These are phyloP conservation scores for Caenorhabditis zanzibari DNA, from an alignment of 2,888 invertebrate species.

Conservation along the genomic window DNA sequence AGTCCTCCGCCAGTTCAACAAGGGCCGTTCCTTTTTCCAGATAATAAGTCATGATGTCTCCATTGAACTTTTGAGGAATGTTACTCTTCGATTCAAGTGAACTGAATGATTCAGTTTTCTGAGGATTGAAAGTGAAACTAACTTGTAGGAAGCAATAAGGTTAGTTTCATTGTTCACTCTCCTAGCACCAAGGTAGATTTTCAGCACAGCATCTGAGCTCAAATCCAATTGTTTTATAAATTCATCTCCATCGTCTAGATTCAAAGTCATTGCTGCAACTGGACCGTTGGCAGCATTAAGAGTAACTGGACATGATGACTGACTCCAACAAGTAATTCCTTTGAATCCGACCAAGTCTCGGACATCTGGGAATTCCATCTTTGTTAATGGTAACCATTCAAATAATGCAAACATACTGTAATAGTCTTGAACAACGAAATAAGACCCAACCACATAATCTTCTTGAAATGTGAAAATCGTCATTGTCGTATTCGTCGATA, in stretches of 20 bases:
- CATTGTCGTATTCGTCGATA: conserved; percentile 18
- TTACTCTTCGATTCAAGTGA: conserved; percentile 11
- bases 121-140: not conserved
- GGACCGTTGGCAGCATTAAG: conserved; percentile 44
- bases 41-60: conserved; percentile 38
- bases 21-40: conserved; percentile 44
- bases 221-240: conserved; percentile 44
- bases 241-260: conserved; percentile 34
- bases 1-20: conserved; percentile 43
- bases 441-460: conserved; percentile 27
- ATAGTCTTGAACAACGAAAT: conserved; percentile 39
- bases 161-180: conserved; percentile 36
- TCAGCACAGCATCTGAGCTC: conserved; percentile 32
- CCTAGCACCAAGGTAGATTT: conserved; percentile 46
- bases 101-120: conserved; percentile 12
- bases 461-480: conserved; percentile 53
- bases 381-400: not conserved
- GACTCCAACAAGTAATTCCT: conserved; percentile 50
- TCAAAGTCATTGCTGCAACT: conserved; percentile 45
- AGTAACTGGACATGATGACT: conserved; percentile 45
- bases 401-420: conserved; percentile 19
- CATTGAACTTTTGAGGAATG: conserved; percentile 54
- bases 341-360: not conserved
- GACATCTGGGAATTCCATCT: conserved; percentile 16
- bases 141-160: conserved; percentile 41